Conservation (phyloP, 1,140 invertebrate species). For the Caenorhabditis inopinata region DNA sequence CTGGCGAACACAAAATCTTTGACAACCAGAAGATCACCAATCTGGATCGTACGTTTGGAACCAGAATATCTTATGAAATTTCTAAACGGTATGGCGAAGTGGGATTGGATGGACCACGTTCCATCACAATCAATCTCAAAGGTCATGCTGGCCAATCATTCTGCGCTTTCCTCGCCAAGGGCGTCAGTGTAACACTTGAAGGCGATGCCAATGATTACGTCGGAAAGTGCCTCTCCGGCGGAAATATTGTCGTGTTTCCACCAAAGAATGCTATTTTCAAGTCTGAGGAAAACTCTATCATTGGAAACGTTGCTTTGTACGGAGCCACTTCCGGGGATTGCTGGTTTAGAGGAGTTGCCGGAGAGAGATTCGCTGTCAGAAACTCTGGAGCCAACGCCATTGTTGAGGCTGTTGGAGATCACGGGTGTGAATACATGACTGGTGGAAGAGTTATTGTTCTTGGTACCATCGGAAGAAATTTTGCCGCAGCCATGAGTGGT, state of each 20-base stretch:
- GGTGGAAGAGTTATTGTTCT: conserved; percentile 81
- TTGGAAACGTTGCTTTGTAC: conserved; percentile 96
- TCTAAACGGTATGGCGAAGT: conserved; percentile 81
- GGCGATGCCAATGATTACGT: conserved; percentile 99
- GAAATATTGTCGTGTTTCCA: conserved; percentile 89
- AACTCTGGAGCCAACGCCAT: conserved; percentile 93
- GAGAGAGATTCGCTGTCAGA: conserved; percentile 94
- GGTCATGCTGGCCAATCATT: conserved; percentile 99
- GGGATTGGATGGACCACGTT: conserved; percentile 77
- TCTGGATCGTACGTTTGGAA: conserved; percentile 85
- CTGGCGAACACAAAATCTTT: conserved; percentile 45
- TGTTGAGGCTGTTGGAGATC: conserved; percentile 90
- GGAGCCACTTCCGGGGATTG: conserved; percentile 80
- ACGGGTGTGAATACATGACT: conserved; percentile 99
- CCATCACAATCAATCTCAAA: conserved; percentile 81
- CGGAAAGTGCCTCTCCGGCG: conserved; percentile 90
- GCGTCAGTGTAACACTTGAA: conserved; percentile 84
- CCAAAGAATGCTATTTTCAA: conserved; percentile 79
- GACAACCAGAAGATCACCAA: conserved; percentile 87
- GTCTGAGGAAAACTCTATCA: conserved; percentile 91
- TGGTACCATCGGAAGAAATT: conserved; percentile 91
- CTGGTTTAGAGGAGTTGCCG: conserved; percentile 86
- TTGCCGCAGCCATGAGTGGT: conserved; percentile 96
- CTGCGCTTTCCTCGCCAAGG: conserved; percentile 91
- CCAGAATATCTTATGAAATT: conserved; percentile 84